Percentiles rank a stretch among this genome's conserved stretches.
phyloP scores from a whole-genome alignment of 1,140 invertebrate species.

The Prorops nasuta region DNA sequence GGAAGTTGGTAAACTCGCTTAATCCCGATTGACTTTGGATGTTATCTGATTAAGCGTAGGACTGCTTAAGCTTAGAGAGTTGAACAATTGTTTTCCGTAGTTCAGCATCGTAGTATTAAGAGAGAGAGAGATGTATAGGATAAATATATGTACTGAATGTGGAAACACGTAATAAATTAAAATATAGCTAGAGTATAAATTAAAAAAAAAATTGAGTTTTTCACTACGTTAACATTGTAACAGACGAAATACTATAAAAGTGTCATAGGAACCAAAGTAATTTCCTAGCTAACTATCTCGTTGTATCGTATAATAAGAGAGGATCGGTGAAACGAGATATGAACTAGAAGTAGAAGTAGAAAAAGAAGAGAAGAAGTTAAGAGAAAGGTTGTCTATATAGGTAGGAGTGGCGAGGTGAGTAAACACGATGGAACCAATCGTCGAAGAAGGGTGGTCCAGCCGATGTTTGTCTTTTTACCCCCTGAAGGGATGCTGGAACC shows the following conservation, averaged over 20 bases:
- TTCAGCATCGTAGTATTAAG: too few species aligned
- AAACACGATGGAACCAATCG: conserved; percentile 46
- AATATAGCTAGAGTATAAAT: conserved; percentile 4
- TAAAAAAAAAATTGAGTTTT: conserved; percentile 1
- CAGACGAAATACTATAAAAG: conserved; percentile 5
- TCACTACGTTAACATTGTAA: not conserved
- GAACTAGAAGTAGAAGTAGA: too few species aligned
- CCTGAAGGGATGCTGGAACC: conserved; percentile 30
- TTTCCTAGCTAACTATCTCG: too few species aligned
- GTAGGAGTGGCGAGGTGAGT: conserved; percentile 34
- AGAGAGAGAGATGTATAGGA: too few species aligned
- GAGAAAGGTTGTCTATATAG: not conserved
- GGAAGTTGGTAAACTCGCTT: too few species aligned
- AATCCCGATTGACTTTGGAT: too few species aligned
- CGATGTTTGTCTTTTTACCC: conserved; percentile 36
- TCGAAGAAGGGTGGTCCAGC: conserved; percentile 39
- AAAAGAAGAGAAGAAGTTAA: not conserved
- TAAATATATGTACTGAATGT: too few species aligned
- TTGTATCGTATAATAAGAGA: too few species aligned
- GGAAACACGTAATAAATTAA: not conserved
- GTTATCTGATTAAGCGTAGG: too few species aligned
- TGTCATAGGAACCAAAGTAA: conserved; percentile 1
- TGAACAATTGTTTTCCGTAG: too few species aligned
- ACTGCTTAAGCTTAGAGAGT: too few species aligned
- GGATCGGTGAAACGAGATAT: too few species aligned